Evolutionary conservation across 2,113 vertebrate genomes (phyloP).

Genomic region (Dicentrarchus labrax): DNA sequence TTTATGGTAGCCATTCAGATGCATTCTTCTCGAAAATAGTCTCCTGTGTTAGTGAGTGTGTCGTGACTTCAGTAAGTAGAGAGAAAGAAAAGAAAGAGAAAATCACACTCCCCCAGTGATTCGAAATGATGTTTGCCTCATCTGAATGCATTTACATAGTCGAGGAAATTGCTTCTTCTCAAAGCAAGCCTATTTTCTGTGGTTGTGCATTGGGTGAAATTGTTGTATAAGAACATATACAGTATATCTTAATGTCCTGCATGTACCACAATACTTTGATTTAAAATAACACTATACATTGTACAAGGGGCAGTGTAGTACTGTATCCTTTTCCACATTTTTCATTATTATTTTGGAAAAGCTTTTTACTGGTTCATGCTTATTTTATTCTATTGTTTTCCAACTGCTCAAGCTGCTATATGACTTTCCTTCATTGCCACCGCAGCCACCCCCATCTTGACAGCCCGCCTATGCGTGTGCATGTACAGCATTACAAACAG

Average conservation of each 20-base stretch:
- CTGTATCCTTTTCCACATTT: neutral
- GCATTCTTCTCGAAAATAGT: neutral
- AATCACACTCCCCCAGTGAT: neutral
- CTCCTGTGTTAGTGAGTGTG: neutral
- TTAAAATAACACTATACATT: no score
- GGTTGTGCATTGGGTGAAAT: neutral
- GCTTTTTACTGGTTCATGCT: neutral
- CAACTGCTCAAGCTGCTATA: neutral
- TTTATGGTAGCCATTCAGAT: neutral
- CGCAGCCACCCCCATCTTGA: neutral
- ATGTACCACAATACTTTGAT: no score
- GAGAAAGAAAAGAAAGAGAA: neutral
- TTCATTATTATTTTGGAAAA: neutral
- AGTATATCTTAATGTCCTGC: neutral
- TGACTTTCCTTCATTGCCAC: neutral
- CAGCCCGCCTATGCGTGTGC: neutral
- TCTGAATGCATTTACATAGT: neutral
- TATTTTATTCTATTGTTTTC: neutral
- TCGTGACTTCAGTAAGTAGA: neutral
- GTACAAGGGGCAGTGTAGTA: no score
- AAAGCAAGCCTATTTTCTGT: neutral
- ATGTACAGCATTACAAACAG: neutral
- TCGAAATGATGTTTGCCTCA: neutral
- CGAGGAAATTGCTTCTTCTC: constrained; percentile 19
- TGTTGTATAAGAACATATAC: neutral